Percentiles rank a stretch among this genome's conserved stretches.
These are phyloP conservation scores for Chelon labrosus DNA, from an alignment of 2,797 vertebrate genomes.

Conservation along the genomic window DNA sequence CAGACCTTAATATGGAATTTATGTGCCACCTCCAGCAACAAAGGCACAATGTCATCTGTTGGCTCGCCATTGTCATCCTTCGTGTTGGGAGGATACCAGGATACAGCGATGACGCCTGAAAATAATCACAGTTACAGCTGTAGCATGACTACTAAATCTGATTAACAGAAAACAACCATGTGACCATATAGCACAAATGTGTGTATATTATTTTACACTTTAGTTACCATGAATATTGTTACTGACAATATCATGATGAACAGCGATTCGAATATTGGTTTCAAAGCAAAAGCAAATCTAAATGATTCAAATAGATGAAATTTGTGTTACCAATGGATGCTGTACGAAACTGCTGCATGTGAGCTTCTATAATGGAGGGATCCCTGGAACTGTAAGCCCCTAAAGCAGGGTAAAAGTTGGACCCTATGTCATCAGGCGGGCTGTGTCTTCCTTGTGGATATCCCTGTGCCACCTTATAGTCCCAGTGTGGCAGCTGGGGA, in stretches of 20 bases:
- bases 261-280: not conserved
- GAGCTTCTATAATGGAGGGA: slow-evolving; percentile 90
- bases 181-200: not conserved
- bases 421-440: slow-evolving; percentile 94
- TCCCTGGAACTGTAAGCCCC: slow-evolving; percentile 96
- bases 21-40: slow-evolving; percentile 92
- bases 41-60: slow-evolving; percentile 88
- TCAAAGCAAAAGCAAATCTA: not conserved
- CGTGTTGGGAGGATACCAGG: slow-evolving; percentile 93
- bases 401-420: slow-evolving; percentile 96
- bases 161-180: not conserved
- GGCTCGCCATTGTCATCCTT: slow-evolving; percentile 93
- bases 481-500: slow-evolving; percentile 93
- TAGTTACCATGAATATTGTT: not conserved
- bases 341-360: slow-evolving; percentile 94
- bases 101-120: slow-evolving; percentile 93
- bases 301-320: not conserved
- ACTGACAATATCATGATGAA: not conserved
- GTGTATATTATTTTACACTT: not conserved
- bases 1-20: slow-evolving; percentile 94
- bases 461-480: slow-evolving; percentile 90
- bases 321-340: slow-evolving; percentile 91
- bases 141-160: not conserved
- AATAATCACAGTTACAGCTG: slow-evolving; percentile 2
- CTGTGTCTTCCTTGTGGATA: slow-evolving; percentile 91